Evolutionary conservation across 1,140 invertebrate species (phyloP).

Genomic region (Scaptomyza montana): DNA sequence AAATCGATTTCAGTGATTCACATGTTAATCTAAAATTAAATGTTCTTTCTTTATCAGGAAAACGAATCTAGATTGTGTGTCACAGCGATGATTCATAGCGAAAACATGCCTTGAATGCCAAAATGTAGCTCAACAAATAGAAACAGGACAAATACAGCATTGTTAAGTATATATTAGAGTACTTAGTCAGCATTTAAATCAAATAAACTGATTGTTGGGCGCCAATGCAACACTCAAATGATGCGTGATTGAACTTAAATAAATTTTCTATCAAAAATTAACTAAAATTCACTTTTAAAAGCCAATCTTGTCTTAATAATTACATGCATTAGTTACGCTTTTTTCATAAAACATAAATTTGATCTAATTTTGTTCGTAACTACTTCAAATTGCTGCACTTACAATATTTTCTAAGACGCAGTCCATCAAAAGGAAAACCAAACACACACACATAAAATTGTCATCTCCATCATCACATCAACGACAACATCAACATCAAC

Average conservation of each 20-base stretch:
- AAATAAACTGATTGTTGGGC: slow-evolving; percentile 5
- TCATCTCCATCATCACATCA: slow-evolving; percentile 11
- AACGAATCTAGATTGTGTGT: slow-evolving; percentile 34
- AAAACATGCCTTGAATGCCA: slow-evolving; percentile 29
- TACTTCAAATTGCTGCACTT: slow-evolving; percentile 8
- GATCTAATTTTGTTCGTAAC: neutral
- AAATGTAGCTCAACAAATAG: slow-evolving; percentile 20
- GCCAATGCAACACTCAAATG: slow-evolving; percentile 4
- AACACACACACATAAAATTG: slow-evolving; percentile 1
- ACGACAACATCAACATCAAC: neutral
- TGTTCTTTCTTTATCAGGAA: slow-evolving; percentile 19
- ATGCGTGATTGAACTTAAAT: slow-evolving; percentile 2
- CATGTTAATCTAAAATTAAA: slow-evolving; percentile 15
- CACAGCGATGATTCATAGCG: slow-evolving; percentile 37
- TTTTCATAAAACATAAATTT: neutral
- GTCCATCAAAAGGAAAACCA: slow-evolving; percentile 22
- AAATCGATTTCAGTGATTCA: slow-evolving; percentile 23
- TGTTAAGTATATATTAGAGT: neutral
- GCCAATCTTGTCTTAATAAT: neutral
- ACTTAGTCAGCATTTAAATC: slow-evolving; percentile 27
- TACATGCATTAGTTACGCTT: no score
- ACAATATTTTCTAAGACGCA: slow-evolving; percentile 6
- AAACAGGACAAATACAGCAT: neutral
- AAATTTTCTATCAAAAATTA: slow-evolving; percentile 10
- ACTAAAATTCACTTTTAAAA: neutral